Conservation (phyloP, 2,888 invertebrate species). For the Morpho achilles region DNA sequence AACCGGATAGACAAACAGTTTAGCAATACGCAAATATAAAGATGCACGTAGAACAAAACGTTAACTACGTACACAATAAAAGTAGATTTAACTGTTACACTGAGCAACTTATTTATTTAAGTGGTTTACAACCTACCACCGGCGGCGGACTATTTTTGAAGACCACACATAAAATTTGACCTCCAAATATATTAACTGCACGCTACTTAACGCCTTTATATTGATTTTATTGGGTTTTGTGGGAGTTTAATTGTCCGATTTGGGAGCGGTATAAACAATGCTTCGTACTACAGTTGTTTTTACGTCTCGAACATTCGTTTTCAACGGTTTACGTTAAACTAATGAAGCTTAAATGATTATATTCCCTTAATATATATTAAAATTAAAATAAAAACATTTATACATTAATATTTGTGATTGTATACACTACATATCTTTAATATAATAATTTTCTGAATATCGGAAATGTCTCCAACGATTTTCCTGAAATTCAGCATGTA, state of each 20-base stretch:
- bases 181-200: conserved; percentile 32
- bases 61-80: conserved; percentile 58
- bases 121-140: conserved; percentile 56
- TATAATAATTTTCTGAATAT: no score
- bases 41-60: conserved; percentile 49
- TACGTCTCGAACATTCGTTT: conserved; percentile 12
- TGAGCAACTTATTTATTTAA: conserved; percentile 67
- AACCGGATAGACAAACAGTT: not conserved
- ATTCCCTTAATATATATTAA: no score
- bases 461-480: no score
- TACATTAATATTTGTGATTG: not conserved
- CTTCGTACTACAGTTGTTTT: conserved; percentile 22
- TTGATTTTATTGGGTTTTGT: conserved; percentile 34
- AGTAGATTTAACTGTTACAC: conserved; percentile 50
- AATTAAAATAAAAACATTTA: not conserved
- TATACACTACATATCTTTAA: no score
- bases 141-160: conserved; percentile 38
- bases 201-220: conserved; percentile 34
- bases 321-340: not conserved
- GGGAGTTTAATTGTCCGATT: conserved; percentile 31
- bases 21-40: not conserved
- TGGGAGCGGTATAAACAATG: conserved; percentile 21
- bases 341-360: no score
- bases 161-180: conserved; percentile 63
- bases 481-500: no score